Evolutionary conservation across 1,140 invertebrate genomes (phyloP).

Genomic region (Lerema accius): DNA sequence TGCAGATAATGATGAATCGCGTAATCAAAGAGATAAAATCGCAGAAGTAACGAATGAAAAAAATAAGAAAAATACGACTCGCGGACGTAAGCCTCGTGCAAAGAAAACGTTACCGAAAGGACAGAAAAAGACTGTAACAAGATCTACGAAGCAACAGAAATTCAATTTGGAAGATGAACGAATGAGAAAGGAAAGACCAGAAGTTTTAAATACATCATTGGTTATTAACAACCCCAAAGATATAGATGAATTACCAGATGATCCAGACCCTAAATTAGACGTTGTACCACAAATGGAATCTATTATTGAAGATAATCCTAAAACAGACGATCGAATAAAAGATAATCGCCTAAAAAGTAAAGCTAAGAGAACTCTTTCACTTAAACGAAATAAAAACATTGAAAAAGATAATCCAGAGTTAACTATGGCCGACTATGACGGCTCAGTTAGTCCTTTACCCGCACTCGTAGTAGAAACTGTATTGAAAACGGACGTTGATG

Average conservation of each 20-base stretch:
- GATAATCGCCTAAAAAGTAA: slow-evolving; percentile 35
- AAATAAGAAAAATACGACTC: slow-evolving; percentile 25
- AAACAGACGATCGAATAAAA: slow-evolving; percentile 25
- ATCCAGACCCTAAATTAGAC: slow-evolving; percentile 37
- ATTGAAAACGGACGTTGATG: slow-evolving; percentile 36
- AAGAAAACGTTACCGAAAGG: slow-evolving; percentile 33
- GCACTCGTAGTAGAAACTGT: slow-evolving; percentile 55
- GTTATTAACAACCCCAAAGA: slow-evolving; percentile 32
- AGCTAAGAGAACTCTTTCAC: slow-evolving; percentile 15
- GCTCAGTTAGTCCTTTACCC: slow-evolving; percentile 58
- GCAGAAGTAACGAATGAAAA: not conserved
- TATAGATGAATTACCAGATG: slow-evolving; percentile 5
- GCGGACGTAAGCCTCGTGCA: slow-evolving; percentile 18
- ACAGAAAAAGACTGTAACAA: slow-evolving; percentile 19
- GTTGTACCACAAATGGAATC: slow-evolving; percentile 52
- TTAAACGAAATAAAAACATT: slow-evolving; percentile 29
- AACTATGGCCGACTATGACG: slow-evolving; percentile 34
- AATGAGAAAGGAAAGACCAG: slow-evolving; percentile 48
- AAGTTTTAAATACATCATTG: slow-evolving; percentile 57
- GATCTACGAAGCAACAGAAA: slow-evolving; percentile 11
- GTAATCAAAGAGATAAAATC: slow-evolving; percentile 38
- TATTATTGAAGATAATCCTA: slow-evolving; percentile 40
- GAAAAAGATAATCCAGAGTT: slow-evolving; percentile 23
- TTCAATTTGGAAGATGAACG: slow-evolving; percentile 53
- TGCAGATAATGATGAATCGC: not conserved